Percentiles rank a stretch among this genome's conserved stretches.
phyloP scores from a whole-genome alignment of 2,888 invertebrate species.

The Petrolisthes cinctipes region DNA sequence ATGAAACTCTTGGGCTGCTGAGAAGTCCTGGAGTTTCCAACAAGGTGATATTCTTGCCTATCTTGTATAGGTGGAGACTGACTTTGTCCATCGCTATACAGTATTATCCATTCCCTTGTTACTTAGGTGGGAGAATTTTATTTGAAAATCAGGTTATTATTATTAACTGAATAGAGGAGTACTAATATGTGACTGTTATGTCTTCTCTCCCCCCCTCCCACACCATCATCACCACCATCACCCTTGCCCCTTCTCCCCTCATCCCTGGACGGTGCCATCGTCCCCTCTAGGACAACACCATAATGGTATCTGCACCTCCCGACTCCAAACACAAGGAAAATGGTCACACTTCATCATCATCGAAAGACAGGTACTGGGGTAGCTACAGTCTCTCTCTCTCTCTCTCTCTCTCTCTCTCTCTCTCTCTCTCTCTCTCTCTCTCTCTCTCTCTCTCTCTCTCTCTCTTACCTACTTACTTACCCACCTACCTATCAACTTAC shows the following conservation, averaged over 20 bases:
- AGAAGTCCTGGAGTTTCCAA: conserved; percentile 13
- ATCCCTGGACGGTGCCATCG: conserved; percentile 58
- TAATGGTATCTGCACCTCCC: conserved; percentile 19
- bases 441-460: no score
- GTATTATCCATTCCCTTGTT: conserved; percentile 11
- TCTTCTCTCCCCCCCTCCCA: conserved; percentile 47
- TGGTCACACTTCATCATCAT: conserved; percentile 34
- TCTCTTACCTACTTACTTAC: no score
- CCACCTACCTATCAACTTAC: no score
- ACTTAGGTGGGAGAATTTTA: no score
- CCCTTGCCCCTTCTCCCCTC: conserved; percentile 64
- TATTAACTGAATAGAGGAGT: conserved; percentile 4
- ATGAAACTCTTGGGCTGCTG: conserved; percentile 26
- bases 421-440: no score
- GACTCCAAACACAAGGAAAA: conserved; percentile 56
- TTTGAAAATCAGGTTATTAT: conserved; percentile 24
- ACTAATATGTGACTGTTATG: conserved; percentile 59
- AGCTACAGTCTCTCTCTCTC: no score
- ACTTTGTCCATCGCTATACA: conserved; percentile 10
- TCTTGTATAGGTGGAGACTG: not conserved
- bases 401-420: no score
- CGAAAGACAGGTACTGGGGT: no score
- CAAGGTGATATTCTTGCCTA: conserved; percentile 11
- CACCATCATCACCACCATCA: conserved; percentile 2
- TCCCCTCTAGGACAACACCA: conserved; percentile 57